Base-by-base conservation (phyloP, 2,888 invertebrate species). In the Lasioglossum calceatum region DNA sequence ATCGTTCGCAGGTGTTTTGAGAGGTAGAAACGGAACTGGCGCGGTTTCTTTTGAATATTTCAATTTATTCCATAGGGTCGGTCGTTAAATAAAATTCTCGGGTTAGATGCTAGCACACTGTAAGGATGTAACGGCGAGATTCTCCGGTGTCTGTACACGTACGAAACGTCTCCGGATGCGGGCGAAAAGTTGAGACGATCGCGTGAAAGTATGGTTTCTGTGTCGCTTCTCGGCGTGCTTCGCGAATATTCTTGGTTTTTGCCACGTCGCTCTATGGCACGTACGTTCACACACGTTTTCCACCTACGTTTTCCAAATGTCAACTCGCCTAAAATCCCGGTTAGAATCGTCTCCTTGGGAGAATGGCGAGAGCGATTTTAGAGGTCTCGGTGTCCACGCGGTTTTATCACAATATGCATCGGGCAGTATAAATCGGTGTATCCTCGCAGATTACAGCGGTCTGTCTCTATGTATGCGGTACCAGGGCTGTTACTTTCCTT, bases 61-160 rank as follows among this genome's bases (percentile, higher is more conserved):
- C 79, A 83, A 87, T 88, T 89, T 91, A 91, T 91, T 91, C 67
- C 81, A 87, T 88, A 88, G 82, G 88, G 77, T 91, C 84, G 82
- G 82, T 87, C 82, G 72, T 88, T 85, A 89, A 89, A 89, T 86
- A 86, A 90, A 89, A 88, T 87, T 87, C 72, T 71, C 77, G 84
- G 70, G 81, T 85, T 84, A 85, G 76, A 87, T 88, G 84, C 79
- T 88, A 83, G 79, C 86, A 86, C 88, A 87, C 84, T 83, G 84
- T 86, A 83, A 81, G 85, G 87, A 86, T 75, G 76, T 82, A 85
- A 82, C 77, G 74, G 78, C 61, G 71, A 78, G 64, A 80, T 44
- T 77, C 70, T 27, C 27, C 42, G 61, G 71, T 72, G 61, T 54
- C 78, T 84, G 71, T 80, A 78, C 74, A 77, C 74, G 81, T 74